A percentile compares a stretch with the other conserved stretches of the same genome.
Conservation (phyloP, 2,888 invertebrate species). For the Xylocampa areola region DNA sequence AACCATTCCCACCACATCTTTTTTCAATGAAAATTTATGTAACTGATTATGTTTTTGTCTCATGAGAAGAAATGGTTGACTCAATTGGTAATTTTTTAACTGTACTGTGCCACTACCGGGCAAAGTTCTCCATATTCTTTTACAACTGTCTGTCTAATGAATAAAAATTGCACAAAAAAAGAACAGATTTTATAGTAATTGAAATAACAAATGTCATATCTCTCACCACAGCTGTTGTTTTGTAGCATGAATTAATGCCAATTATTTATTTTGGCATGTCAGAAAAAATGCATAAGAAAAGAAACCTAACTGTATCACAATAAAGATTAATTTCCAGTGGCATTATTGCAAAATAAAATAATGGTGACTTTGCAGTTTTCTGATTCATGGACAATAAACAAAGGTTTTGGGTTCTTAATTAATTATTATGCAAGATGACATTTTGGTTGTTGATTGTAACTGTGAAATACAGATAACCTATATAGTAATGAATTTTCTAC, state of each 20-base stretch:
- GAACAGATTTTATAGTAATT: slow-evolving; percentile 15
- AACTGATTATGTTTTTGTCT: no score
- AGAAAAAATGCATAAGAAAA: slow-evolving; percentile 33
- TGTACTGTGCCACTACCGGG: no score
- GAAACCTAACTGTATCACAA: slow-evolving; percentile 16
- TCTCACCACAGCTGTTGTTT: slow-evolving; percentile 39
- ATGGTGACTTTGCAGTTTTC: slow-evolving; percentile 53
- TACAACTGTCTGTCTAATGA: no score
- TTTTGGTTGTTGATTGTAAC: background rate
- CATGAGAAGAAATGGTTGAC: no score
- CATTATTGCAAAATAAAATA: background rate
- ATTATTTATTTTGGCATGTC: slow-evolving; percentile 31
- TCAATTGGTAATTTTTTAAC: no score
- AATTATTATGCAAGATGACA: slow-evolving; percentile 19
- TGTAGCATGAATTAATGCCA: slow-evolving; percentile 38
- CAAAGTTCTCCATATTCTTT: no score
- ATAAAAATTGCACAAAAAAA: background rate
- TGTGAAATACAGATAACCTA: slow-evolving; percentile 32
- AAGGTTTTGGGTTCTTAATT: no score
- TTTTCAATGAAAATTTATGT: no score
- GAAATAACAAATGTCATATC: slow-evolving; percentile 20
- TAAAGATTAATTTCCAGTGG: slow-evolving; percentile 39
- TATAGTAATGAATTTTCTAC: slow-evolving; percentile 10
- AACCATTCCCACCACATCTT: no score
- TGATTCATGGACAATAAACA: no score